Conservation (phyloP, 2,797 vertebrate genomes). For the Centroberyx gerrardi region DNA sequence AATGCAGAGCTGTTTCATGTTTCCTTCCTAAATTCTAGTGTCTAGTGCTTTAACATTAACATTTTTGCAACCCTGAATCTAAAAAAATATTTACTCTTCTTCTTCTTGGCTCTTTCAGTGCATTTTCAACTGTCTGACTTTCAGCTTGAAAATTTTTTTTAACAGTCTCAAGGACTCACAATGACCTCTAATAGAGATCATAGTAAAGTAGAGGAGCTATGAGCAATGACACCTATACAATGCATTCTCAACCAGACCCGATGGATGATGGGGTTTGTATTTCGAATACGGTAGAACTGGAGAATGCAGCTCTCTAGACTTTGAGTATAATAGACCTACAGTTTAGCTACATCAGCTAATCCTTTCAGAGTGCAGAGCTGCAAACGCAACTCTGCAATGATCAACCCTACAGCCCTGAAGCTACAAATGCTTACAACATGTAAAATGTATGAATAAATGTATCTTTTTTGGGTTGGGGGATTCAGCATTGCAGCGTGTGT, state of each 20-base stretch:
- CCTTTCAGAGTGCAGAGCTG: not conserved
- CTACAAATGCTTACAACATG: not conserved
- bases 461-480: not conserved
- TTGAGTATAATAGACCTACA: not conserved
- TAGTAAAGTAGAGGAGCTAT: not conserved
- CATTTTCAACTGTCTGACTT: not conserved
- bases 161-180: not conserved
- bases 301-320: not conserved
- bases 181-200: not conserved
- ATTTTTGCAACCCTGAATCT: not conserved
- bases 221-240: not conserved
- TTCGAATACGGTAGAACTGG: not conserved
- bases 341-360: constrained; percentile 4
- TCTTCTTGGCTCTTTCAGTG: not conserved
- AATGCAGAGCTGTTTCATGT: not conserved
- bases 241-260: not conserved
- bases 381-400: constrained; percentile 1
- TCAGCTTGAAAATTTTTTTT: not conserved
- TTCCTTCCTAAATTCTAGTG: not conserved
- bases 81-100: not conserved
- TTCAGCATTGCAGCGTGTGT: not conserved
- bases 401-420: not conserved
- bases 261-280: not conserved
- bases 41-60: not conserved
- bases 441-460: not conserved